These are phyloP conservation scores for Ranitomeya imitator DNA, from an alignment of 2,113 vertebrate species.

Conservation along the genomic window DNA sequence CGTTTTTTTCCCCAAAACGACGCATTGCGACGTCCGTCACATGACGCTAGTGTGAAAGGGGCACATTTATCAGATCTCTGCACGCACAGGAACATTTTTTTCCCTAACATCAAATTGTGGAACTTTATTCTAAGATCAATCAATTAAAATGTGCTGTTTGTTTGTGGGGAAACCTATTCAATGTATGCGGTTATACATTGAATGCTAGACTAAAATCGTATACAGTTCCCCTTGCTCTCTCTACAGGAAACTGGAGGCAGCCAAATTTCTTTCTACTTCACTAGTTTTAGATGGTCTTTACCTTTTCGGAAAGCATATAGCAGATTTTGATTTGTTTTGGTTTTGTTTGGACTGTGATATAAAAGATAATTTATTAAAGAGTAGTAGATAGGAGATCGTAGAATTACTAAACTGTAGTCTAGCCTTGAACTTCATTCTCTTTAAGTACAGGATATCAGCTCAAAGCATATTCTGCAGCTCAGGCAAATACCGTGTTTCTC, in stretches of 20 bases:
- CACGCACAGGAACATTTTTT: too few species aligned
- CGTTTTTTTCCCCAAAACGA: too few species aligned
- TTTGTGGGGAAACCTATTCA: too few species aligned
- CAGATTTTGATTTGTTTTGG: not conserved
- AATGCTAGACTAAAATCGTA: not conserved
- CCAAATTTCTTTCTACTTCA: too few species aligned
- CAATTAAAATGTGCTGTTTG: not conserved
- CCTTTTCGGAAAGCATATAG: too few species aligned
- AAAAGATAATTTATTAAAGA: not conserved
- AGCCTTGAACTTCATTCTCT: not conserved
- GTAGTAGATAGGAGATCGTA: not conserved
- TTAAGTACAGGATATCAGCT: not conserved
- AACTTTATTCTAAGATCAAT: not conserved
- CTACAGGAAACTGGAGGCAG: not conserved
- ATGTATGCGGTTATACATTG: not conserved
- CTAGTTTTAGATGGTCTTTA: too few species aligned
- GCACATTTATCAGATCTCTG: too few species aligned
- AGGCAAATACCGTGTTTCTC: not conserved
- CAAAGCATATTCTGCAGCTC: not conserved
- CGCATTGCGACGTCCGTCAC: too few species aligned
- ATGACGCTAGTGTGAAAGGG: too few species aligned
- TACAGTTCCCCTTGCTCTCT: not conserved
- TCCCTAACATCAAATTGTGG: too few species aligned
- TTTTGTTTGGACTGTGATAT: not conserved
- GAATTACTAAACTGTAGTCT: not conserved